These are phyloP conservation scores for Xenentodon cancila DNA, from an alignment of 2,797 vertebrate genomes.

Conservation along the genomic window DNA sequence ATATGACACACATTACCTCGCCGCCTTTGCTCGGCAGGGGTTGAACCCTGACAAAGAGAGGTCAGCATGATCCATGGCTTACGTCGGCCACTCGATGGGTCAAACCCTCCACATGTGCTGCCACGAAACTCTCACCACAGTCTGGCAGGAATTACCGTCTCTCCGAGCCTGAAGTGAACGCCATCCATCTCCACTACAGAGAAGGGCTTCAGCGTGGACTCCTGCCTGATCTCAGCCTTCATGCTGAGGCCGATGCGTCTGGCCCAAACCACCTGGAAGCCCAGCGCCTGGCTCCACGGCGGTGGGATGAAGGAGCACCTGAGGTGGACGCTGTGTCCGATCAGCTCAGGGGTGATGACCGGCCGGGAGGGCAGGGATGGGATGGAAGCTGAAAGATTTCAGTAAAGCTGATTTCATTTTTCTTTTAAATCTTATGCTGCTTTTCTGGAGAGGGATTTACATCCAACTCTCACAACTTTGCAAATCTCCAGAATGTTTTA, in stretches of 20 bases:
- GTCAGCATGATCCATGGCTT: constrained; percentile 38
- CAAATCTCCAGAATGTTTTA: not conserved
- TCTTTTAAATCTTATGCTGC: not conserved
- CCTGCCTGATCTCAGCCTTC: constrained; percentile 83
- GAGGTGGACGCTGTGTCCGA: constrained; percentile 77
- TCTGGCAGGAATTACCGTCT: constrained; percentile 79
- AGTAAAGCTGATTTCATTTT: not conserved
- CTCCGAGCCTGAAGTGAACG: constrained; percentile 83
- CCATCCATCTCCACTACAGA: constrained; percentile 84
- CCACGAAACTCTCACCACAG: not conserved
- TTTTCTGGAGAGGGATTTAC: too few species aligned
- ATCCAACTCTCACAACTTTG: too few species aligned
- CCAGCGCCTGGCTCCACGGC: constrained; percentile 43
- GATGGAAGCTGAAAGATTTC: constrained; percentile 61
- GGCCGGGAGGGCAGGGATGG: constrained; percentile 69
- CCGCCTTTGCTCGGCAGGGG: constrained; percentile 28
- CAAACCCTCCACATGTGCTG: constrained; percentile 37
- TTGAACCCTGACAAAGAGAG: constrained; percentile 33
- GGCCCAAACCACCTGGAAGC: constrained; percentile 80
- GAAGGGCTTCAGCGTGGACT: constrained; percentile 75
- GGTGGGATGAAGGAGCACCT: constrained; percentile 74
- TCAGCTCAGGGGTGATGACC: constrained; percentile 72
- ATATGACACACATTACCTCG: constrained; percentile 28
- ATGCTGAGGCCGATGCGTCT: constrained; percentile 73
- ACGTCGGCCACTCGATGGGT: constrained; percentile 13